phyloP scores from a whole-genome alignment of 2,797 vertebrate species.

The Pelodytes ibericus region DNA sequence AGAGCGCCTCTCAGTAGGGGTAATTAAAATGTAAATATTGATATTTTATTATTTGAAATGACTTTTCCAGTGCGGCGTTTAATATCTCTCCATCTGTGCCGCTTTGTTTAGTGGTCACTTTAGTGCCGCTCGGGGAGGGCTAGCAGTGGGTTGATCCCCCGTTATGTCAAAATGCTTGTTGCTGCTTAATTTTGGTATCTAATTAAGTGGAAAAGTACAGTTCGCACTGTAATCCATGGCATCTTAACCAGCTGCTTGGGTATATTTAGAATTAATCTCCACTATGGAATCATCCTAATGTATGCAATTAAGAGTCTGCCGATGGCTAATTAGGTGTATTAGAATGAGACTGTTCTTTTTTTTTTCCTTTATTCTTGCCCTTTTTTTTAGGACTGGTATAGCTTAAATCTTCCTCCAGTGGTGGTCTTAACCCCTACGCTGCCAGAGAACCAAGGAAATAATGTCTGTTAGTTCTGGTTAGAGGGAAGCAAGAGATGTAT shows the following conservation, averaged over 20 bases:
- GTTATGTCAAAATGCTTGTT: slow-evolving; percentile 86
- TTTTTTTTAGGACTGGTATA: slow-evolving; percentile 59
- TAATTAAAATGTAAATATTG: slow-evolving; percentile 99
- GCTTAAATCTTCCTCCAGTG: slow-evolving; percentile 62
- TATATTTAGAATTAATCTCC: slow-evolving; percentile 99
- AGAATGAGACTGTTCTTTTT: slow-evolving; percentile 80
- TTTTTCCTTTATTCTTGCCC: slow-evolving; percentile 19
- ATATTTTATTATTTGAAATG: slow-evolving; percentile 99
- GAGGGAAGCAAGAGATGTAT: no score
- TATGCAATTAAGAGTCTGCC: slow-evolving; percentile 99
- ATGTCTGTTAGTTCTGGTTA: no score
- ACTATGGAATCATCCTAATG: slow-evolving; percentile 99
- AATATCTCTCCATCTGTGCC: slow-evolving; percentile 99
- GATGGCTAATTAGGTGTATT: slow-evolving; percentile 99
- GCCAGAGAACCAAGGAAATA: not conserved
- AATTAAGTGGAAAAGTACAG: slow-evolving; percentile 95
- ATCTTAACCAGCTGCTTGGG: slow-evolving; percentile 94
- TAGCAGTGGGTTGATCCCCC: slow-evolving; percentile 78
- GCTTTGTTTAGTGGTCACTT: slow-evolving; percentile 92
- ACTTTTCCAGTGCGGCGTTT: slow-evolving; percentile 95
- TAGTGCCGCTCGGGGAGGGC: slow-evolving; percentile 87
- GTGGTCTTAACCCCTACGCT: slow-evolving; percentile 35
- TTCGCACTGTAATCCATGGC: slow-evolving; percentile 88
- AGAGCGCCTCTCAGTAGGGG: slow-evolving; percentile 85
- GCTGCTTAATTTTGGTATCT: slow-evolving; percentile 91